Conservation (phyloP, 2,797 vertebrate genomes). For the Malurus leucopterus region DNA sequence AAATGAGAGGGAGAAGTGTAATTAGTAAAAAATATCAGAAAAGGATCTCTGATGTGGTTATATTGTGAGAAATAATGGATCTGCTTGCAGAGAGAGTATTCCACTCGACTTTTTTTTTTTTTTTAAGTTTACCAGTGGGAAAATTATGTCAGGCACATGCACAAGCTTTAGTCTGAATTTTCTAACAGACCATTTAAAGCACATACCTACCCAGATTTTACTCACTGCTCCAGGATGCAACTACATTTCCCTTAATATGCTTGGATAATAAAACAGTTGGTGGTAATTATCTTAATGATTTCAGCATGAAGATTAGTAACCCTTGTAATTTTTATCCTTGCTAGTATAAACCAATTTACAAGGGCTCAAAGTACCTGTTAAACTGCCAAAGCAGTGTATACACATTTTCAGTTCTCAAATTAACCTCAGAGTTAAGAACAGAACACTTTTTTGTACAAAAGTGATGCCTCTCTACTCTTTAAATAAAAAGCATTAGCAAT, state of each 20-base stretch:
- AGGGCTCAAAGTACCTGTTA: slow-evolving; percentile 31
- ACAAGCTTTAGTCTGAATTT: not conserved
- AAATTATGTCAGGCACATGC: not conserved
- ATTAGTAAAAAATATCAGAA: not conserved
- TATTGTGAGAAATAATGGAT: not conserved
- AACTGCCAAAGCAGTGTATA: not conserved
- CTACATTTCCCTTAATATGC: slow-evolving; percentile 31
- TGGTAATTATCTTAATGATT: slow-evolving; percentile 51
- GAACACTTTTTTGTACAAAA: not conserved
- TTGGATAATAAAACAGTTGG: slow-evolving; percentile 42
- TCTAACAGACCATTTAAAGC: not conserved
- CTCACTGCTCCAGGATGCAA: slow-evolving; percentile 11
- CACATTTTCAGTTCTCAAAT: not conserved
- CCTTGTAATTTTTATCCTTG: slow-evolving; percentile 46
- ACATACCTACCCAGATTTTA: not conserved
- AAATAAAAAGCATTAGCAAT: not conserved
- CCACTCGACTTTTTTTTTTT: not conserved
- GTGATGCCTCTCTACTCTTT: not conserved
- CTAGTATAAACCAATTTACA: slow-evolving; percentile 52
- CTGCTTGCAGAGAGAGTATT: not conserved
- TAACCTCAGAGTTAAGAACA: not conserved
- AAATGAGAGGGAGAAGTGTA: not conserved
- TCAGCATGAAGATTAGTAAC: slow-evolving; percentile 45
- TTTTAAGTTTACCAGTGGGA: not conserved
- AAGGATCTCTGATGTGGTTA: not conserved